phyloP scores from a whole-genome alignment of 2,113 vertebrate species.

The Gobius niger region DNA sequence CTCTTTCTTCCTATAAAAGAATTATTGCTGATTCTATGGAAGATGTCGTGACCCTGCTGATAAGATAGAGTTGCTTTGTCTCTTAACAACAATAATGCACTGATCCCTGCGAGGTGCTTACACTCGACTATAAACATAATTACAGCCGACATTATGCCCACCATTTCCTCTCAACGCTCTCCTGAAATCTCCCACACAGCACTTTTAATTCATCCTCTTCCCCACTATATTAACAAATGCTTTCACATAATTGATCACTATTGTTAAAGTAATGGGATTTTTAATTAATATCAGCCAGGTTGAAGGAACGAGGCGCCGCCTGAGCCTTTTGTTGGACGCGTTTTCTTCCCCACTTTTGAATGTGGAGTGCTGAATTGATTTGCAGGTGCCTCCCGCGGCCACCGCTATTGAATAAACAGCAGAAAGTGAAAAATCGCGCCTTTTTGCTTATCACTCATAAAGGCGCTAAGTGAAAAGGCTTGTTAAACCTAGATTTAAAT shows the following conservation, averaged over 20 bases:
- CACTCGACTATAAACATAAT: slow-evolving; percentile 1
- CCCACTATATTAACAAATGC: slow-evolving; percentile 49
- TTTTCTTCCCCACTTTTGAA: slow-evolving; percentile 52
- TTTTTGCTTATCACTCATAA: slow-evolving; percentile 20
- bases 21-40: background rate
- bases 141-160: background rate
- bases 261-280: slow-evolving; percentile 74
- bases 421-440: slow-evolving; percentile 21
- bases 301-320: slow-evolving; percentile 53
- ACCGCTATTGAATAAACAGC: slow-evolving; percentile 26
- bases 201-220: slow-evolving; percentile 43
- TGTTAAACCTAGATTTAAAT: slow-evolving; percentile 22
- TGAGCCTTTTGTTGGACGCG: slow-evolving; percentile 39
- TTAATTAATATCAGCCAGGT: slow-evolving; percentile 72
- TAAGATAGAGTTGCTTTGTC: background rate
- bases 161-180: background rate
- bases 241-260: slow-evolving; percentile 67
- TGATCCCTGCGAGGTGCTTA: background rate
- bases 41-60: background rate
- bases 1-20: background rate
- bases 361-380: slow-evolving; percentile 44
- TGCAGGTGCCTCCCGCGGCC: slow-evolving; percentile 41
- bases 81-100: background rate
- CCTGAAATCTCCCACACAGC: slow-evolving; percentile 8
- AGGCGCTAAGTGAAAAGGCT: slow-evolving; percentile 17